Evolutionary conservation across 2,888 invertebrate species (phyloP).

Genomic region (Chloromyia formosa): DNA sequence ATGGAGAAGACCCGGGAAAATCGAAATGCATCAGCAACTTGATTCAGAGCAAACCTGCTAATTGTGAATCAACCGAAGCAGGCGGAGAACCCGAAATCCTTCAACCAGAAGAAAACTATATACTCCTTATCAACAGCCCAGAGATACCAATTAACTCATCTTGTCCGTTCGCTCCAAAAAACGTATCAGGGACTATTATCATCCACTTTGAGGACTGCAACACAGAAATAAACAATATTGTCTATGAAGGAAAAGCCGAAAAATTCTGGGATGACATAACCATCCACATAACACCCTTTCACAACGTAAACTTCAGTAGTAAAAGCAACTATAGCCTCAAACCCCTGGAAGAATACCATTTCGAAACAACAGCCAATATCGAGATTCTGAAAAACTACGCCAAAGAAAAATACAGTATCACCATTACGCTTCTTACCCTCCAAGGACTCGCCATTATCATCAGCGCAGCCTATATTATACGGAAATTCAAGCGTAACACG

Average conservation of each 20-base stretch:
- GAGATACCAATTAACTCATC: neutral
- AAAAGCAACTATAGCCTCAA: neutral
- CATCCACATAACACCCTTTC: neutral
- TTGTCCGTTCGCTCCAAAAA: slow-evolving; percentile 1
- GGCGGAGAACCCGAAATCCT: neutral
- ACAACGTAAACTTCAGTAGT: neutral
- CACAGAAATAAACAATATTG: slow-evolving; percentile 14
- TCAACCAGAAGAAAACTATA: slow-evolving; percentile 15
- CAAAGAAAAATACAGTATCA: neutral
- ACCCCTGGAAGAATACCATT: neutral
- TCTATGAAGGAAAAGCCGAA: slow-evolving; percentile 12
- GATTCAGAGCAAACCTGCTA: neutral
- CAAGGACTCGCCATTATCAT: neutral
- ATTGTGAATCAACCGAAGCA: neutral
- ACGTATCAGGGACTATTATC: neutral
- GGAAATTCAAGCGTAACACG: neutral
- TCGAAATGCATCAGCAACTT: neutral
- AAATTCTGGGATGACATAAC: slow-evolving; percentile 24
- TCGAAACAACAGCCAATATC: neutral
- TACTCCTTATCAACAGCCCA: neutral
- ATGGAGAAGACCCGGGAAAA: neutral
- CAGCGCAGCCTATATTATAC: neutral
- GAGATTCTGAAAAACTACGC: neutral
- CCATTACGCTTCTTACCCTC: neutral
- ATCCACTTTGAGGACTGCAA: slow-evolving; percentile 24